Base-by-base conservation (phyloP, 2,113 vertebrate species). In the Peromyscus leucopus region DNA sequence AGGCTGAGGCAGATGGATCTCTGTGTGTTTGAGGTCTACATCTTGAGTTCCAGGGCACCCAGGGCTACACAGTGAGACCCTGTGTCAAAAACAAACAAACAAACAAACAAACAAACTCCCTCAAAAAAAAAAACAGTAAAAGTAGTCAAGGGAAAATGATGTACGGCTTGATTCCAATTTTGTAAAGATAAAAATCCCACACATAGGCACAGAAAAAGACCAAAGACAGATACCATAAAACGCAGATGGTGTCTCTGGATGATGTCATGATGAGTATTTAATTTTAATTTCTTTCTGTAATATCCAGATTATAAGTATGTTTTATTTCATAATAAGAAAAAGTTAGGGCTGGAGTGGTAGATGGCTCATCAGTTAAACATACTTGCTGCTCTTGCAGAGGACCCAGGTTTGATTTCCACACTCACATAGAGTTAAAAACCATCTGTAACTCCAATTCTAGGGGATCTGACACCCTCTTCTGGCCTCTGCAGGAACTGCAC, bases 281-380 rank as follows among this genome's bases (percentile, higher is more conserved):
- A 89, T 12, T 90, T 91, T 33, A 71, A 74, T 90, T 92, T 76
- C 72, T 74, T 84, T 39, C 51, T 74, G 9, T 87, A 87, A 96
- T 78, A 87, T 71, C 69, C 79, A 80, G 92, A 79, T 71, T 15
- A 36, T 42, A 94, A 76, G n/a, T 51, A 75, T 21, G 33, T 76
- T 12, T 61, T 59, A 63, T 72, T 86, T 95, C 31, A 88, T 79
- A 94, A 28, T 55, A 80, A 46, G 36, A 83, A 87, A 61, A 63
- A 8, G 57, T 28, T 85, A 63, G n/a, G 39, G 24, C 59, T 85
- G 59, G 59, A 85, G 39, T 31, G n/a, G 28, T 28, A 24, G n/a
- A 65, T 5, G 10, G 39, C 13, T 65, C 59, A 84, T 39, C 13
- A 46, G 83, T 6, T 63, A 42, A 42, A 26, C 0, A 0, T 16